A percentile compares a stretch with the other conserved stretches of the same genome.
These are phyloP conservation scores for Drosophila bunnanda DNA, from an alignment of 2,888 invertebrate genomes.

Conservation along the genomic window DNA sequence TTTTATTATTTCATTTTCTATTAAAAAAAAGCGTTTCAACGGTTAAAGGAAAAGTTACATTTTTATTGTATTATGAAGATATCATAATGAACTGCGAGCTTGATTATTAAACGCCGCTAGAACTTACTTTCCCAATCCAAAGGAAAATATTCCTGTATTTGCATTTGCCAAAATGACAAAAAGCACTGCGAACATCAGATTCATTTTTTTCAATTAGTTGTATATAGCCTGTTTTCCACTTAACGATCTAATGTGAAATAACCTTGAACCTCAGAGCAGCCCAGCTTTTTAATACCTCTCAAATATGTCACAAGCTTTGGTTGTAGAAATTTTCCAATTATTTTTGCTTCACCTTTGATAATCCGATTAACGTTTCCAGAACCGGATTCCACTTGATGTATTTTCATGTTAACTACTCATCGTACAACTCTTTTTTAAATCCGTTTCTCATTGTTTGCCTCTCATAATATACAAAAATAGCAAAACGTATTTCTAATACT, in stretches of 20 bases:
- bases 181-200: neutral
- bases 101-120: neutral
- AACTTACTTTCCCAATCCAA: neutral
- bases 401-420: no score
- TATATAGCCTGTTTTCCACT: neutral
- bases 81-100: neutral
- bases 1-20: neutral
- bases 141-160: neutral
- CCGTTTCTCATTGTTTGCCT: no score
- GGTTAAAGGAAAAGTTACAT: neutral
- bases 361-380: neutral
- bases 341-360: neutral
- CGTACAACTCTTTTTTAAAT: no score
- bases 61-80: neutral
- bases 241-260: neutral
- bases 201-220: neutral
- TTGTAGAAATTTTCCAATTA: neutral
- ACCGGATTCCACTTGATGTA: neutral
- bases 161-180: neutral
- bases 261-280: fast-evolving
- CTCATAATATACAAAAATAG: no score
- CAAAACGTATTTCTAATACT: no score
- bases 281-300: neutral
- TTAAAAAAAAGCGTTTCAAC: neutral
- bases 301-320: neutral